A percentile compares a stretch with the other conserved stretches of the same genome.
phyloP scores from a whole-genome alignment of 2,888 invertebrate genomes.

The Tillus elongatus region DNA sequence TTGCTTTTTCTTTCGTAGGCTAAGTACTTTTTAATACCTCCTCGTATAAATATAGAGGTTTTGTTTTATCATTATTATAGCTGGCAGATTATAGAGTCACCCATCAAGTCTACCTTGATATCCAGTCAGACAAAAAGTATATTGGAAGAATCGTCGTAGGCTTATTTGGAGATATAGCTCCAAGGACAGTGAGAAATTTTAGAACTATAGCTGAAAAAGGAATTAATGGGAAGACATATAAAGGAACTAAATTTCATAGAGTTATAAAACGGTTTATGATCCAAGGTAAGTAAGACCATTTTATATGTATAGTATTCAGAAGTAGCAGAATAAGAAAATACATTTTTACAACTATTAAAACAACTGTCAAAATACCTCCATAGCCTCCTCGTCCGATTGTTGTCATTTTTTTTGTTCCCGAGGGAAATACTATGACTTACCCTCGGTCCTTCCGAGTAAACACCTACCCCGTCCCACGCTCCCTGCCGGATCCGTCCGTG shows the following conservation, averaged over 20 bases:
- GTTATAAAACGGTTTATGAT: conserved; percentile 86
- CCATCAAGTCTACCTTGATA: conserved; percentile 73
- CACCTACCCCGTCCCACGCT: too few species aligned
- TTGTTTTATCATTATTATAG: too few species aligned
- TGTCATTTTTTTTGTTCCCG: background rate
- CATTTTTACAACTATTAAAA: too few species aligned
- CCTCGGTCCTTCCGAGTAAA: too few species aligned
- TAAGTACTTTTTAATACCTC: too few species aligned
- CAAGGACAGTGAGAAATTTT: conserved; percentile 82
- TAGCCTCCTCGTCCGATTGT: too few species aligned
- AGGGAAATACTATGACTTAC: too few species aligned
- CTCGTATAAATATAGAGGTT: too few species aligned
- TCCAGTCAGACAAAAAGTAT: conserved; percentile 61
- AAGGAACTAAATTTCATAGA: conserved; percentile 72
- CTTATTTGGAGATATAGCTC: conserved; percentile 78
- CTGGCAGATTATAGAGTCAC: conserved; percentile 57
- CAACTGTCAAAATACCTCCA: too few species aligned
- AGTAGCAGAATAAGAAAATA: too few species aligned
- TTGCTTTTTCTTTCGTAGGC: too few species aligned
- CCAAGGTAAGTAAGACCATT: conserved; percentile 65
- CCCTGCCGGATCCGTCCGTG: too few species aligned
- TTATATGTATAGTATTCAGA: background rate
- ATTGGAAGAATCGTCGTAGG: conserved; percentile 76
- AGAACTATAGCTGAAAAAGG: conserved; percentile 68
- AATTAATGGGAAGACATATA: conserved; percentile 66